A percentile compares a stretch with the other conserved stretches of the same genome.
phyloP scores from a whole-genome alignment of 2,797 vertebrate genomes.

The Anabacerthia variegaticeps region DNA sequence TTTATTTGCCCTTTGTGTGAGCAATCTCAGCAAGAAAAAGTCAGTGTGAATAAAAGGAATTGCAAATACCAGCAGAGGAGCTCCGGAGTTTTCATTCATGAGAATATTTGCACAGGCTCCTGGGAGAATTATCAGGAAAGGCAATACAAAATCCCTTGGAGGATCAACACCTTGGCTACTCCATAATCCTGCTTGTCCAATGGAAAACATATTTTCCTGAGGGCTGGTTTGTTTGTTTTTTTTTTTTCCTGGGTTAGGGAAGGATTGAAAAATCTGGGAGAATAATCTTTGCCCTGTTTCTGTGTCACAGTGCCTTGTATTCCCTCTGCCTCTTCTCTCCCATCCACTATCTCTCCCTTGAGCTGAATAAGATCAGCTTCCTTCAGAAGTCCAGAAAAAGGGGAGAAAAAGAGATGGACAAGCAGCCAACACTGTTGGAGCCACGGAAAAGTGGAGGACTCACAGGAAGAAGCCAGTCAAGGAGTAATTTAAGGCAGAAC shows the following conservation, averaged over 20 bases:
- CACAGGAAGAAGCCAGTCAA: rapidly evolving
- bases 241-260: background rate
- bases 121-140: background rate
- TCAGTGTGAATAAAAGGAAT: slow-evolving; percentile 6
- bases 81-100: background rate
- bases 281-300: background rate
- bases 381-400: background rate
- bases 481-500: background rate
- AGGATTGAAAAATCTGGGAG: background rate
- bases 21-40: slow-evolving; percentile 23
- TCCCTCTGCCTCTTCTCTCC: background rate
- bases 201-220: background rate
- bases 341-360: background rate
- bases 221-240: background rate
- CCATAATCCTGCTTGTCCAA: background rate
- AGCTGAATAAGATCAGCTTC: background rate
- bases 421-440: background rate
- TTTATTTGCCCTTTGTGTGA: slow-evolving; percentile 47
- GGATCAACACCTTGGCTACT: background rate
- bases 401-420: background rate
- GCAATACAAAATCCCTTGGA: slow-evolving; percentile 3
- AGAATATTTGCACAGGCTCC: slow-evolving; percentile 27
- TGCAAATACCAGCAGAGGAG: background rate
- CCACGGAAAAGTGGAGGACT: background rate
- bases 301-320: rapidly evolving